phyloP scores from a whole-genome alignment of 1,140 invertebrate species.

The Nebria ingens region DNA sequence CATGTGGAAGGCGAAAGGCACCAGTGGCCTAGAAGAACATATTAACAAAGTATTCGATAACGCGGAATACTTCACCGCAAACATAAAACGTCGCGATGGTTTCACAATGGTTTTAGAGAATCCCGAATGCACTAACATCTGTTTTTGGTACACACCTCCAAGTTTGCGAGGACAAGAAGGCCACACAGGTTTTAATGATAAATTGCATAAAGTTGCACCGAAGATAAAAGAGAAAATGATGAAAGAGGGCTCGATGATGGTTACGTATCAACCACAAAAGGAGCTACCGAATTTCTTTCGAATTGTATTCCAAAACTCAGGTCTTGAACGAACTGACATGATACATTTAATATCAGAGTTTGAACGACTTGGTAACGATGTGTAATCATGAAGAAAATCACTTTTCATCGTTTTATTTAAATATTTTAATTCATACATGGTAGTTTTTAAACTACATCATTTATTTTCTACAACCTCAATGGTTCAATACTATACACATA shows the following conservation, averaged over 20 bases:
- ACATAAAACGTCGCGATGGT: conserved; percentile 54
- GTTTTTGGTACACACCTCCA: conserved; percentile 89
- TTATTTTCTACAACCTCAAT: too few relatives aligned
- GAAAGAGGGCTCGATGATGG: conserved; percentile 86
- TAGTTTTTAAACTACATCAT: too few relatives aligned
- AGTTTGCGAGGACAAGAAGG: conserved; percentile 52
- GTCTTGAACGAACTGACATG: conserved; percentile 68
- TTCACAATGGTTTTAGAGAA: conserved; percentile 65
- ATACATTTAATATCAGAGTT: conserved; percentile 78
- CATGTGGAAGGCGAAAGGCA: conserved; percentile 96
- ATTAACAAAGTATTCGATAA: conserved; percentile 69
- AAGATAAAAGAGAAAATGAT: conserved; percentile 92
- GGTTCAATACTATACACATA: too few relatives aligned
- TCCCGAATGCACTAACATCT: conserved; percentile 88
- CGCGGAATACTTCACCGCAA: conserved; percentile 55
- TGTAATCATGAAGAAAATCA: conserved; percentile 38
- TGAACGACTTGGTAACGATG: conserved; percentile 63
- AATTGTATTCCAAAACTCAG: conserved; percentile 85
- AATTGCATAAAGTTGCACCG: conserved; percentile 75
- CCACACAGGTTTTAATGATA: conserved; percentile 50
- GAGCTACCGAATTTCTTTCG: conserved; percentile 85
- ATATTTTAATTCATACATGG: not conserved
- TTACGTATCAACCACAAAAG: conserved; percentile 83
- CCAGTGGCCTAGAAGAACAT: conserved; percentile 64
- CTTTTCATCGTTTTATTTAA: not conserved